Base-by-base conservation (phyloP, 2,888 invertebrate species). In the Limnephilus auricula region DNA sequence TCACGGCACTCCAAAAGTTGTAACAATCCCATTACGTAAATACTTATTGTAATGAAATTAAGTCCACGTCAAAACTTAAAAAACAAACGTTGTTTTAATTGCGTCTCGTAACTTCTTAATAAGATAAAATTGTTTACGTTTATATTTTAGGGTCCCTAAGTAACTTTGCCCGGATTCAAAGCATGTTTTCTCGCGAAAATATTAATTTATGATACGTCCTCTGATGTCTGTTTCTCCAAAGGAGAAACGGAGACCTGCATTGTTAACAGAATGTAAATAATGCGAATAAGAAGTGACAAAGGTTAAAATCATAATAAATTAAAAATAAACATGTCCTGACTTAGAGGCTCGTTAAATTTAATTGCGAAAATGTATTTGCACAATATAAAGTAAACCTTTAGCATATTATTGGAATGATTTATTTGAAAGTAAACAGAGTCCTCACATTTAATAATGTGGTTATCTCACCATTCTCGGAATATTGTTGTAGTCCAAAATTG, bases 41-140 rank as follows among this genome's bases (percentile, higher is more conserved):
- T 10, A 82, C 34, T 25, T 34, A 82, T 34, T 82, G 25, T 82
- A 34, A 82, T 25, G 25, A 34, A 34, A 82, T 82, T 82, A 82
- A 25, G 82, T 25, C n/a, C 13, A 34, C 82, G 82, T 34, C 82
- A 82, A 10, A 34, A 82, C 32, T 82, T 32, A 32, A 82, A 82
- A 82, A 82, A 82, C 34, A 82, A 82, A 82, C 18, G 5, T 25
- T 34, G 2, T 82, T 82, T 82, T 34, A 34, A 34, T 82, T 82
- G 34, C 82, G 31, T 25, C 82, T 82, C 82, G 34, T n/a, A 82
- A 34, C 82, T 34, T 34, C 34, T 34, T 82, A 82, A 82, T 82
- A 82, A 37, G 25, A 82, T 82, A 82, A 82, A 34, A 82, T 34
- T 82, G 34, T 82, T 82, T 15, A 82, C 82, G 82, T 82, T 82